These are phyloP conservation scores for Nasonovia ribisnigri DNA, from an alignment of 2,888 invertebrate species.

Conservation along the genomic window DNA sequence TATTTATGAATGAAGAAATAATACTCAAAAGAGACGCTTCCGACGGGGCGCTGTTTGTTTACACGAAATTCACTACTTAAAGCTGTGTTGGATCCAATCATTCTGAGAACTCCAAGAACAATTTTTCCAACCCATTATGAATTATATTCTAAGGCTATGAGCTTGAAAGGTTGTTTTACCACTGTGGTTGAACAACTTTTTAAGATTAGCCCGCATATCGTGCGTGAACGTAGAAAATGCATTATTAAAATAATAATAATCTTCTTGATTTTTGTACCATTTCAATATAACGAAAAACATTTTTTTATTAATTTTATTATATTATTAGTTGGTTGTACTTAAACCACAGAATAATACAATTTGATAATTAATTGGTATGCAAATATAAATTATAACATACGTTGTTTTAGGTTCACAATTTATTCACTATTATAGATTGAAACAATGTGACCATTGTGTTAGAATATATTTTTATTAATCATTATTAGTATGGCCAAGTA, in stretches of 20 bases:
- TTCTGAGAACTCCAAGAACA: not conserved
- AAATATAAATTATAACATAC: not conserved
- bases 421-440: not conserved
- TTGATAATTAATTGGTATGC: not conserved
- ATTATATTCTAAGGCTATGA: not conserved
- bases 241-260: too few relatives aligned
- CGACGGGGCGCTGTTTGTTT: conserved; percentile 7
- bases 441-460: not conserved
- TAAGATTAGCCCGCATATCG: not conserved
- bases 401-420: not conserved
- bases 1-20: not conserved
- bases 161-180: not conserved
- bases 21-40: not conserved
- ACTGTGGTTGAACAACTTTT: not conserved
- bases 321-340: not conserved
- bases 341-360: not conserved
- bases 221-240: not conserved
- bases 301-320: not conserved
- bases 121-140: not conserved
- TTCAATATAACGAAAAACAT: not conserved
- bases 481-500: not conserved
- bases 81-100: not conserved
- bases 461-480: not conserved
- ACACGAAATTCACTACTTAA: not conserved
- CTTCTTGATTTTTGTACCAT: not conserved